These are phyloP conservation scores for Serripes groenlandicus DNA, from an alignment of 2,888 invertebrate genomes.

Conservation along the genomic window DNA sequence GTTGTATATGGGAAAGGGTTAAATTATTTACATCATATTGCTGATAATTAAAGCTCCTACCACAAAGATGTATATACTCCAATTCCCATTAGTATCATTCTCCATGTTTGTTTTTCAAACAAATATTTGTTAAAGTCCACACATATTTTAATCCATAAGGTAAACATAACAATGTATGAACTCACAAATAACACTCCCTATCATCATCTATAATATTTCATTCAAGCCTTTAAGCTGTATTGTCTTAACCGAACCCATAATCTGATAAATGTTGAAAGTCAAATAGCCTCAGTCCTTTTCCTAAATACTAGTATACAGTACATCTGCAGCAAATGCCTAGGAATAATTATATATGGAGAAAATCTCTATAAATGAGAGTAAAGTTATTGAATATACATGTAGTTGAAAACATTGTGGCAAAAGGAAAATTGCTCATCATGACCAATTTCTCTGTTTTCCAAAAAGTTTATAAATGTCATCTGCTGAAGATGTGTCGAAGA, in stretches of 20 bases:
- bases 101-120: slow-evolving; percentile 9
- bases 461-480: not conserved
- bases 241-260: too few species aligned
- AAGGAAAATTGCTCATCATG: not conserved
- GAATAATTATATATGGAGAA: too few species aligned
- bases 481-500: too few species aligned
- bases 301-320: not conserved
- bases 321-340: too few species aligned
- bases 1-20: too few species aligned
- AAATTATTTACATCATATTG: too few species aligned
- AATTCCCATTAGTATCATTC: slow-evolving; percentile 15
- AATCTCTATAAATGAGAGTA: too few species aligned
- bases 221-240: too few species aligned
- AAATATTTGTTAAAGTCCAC: slow-evolving; percentile 18
- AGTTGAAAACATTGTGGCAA: not conserved
- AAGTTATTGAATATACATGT: too few species aligned
- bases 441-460: not conserved
- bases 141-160: slow-evolving; percentile 6
- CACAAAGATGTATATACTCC: slow-evolving; percentile 48
- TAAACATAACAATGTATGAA: not conserved
- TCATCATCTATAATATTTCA: not conserved
- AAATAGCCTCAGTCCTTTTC: too few species aligned
- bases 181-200: not conserved
- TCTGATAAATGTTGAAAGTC: too few species aligned
- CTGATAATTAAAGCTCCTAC: too few species aligned